phyloP scores from a whole-genome alignment of 2,888 invertebrate species.

The Caenorhabditis plicata region DNA sequence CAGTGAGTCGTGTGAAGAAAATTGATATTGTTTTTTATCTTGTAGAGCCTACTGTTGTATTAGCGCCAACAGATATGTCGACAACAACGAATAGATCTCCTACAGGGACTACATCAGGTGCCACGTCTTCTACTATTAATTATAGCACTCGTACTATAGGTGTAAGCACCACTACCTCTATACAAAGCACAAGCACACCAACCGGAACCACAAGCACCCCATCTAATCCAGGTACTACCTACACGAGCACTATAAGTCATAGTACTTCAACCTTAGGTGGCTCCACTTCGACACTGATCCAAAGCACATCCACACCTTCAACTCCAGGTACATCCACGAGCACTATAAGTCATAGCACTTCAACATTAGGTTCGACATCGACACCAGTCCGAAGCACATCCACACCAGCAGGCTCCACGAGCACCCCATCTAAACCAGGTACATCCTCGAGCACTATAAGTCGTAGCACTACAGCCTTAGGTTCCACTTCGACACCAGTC shows the following conservation, averaged over 20 bases:
- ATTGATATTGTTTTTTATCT: neutral
- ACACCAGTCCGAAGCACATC: neutral
- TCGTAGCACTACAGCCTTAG: neutral
- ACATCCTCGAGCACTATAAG: neutral
- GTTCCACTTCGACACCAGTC: neutral
- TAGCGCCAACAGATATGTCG: too few relatives aligned
- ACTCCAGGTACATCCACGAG: slow-evolving; percentile 6
- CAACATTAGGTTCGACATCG: too few relatives aligned
- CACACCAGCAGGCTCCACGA: neutral
- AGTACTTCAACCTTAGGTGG: neutral
- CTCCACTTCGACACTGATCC: neutral
- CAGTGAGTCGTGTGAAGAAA: slow-evolving; percentile 4
- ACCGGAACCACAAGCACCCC: slow-evolving; percentile 1
- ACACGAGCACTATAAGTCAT: neutral
- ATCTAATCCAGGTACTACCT: neutral
- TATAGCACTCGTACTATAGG: slow-evolving; percentile 1
- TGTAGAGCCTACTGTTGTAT: slow-evolving; percentile 28
- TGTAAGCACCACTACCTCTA: neutral
- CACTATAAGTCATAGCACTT: neutral
- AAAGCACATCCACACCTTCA: slow-evolving; percentile 1
- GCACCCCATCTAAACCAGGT: neutral
- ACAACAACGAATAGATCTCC: too few relatives aligned
- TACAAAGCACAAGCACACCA: neutral
- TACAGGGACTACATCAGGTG: too few relatives aligned
- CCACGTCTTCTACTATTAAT: slow-evolving; percentile 7